These are phyloP conservation scores for Eristalinus aeneus DNA, from an alignment of 2,888 invertebrate species.

Conservation along the genomic window DNA sequence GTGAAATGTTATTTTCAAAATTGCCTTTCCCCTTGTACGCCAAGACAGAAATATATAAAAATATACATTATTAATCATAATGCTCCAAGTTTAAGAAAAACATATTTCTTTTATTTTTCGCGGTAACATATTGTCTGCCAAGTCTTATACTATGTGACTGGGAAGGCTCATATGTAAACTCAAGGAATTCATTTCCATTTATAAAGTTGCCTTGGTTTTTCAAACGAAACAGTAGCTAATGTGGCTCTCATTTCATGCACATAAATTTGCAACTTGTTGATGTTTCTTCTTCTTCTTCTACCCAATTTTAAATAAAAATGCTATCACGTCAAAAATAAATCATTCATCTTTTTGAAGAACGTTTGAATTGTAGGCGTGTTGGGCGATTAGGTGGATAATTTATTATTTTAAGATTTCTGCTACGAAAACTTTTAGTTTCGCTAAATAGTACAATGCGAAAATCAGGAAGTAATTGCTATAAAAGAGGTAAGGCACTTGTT, in stretches of 20 bases:
- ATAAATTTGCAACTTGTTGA: background rate
- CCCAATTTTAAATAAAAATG: background rate
- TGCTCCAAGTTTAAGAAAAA: background rate
- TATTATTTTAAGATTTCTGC: background rate
- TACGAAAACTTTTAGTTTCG: too few relatives aligned
- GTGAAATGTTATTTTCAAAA: too few relatives aligned
- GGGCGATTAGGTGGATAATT: background rate
- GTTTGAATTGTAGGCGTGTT: background rate
- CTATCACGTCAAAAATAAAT: background rate
- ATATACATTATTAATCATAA: background rate
- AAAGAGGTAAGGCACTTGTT: too few relatives aligned
- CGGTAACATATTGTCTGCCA: background rate
- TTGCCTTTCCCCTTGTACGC: background rate
- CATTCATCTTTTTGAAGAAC: background rate
- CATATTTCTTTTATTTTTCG: background rate
- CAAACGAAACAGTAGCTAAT: background rate
- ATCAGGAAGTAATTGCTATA: too few relatives aligned
- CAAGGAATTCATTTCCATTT: background rate
- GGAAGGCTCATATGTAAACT: too few relatives aligned
- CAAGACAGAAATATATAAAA: background rate
- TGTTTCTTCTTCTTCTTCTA: background rate
- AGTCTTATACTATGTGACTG: background rate
- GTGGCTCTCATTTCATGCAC: background rate
- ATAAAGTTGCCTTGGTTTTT: background rate
- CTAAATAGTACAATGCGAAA: too few relatives aligned